Evolutionary conservation across 1,140 invertebrate species (phyloP), one percentile per base, ranked within the genome.

Genomic region (Bombyx mori): DNA sequence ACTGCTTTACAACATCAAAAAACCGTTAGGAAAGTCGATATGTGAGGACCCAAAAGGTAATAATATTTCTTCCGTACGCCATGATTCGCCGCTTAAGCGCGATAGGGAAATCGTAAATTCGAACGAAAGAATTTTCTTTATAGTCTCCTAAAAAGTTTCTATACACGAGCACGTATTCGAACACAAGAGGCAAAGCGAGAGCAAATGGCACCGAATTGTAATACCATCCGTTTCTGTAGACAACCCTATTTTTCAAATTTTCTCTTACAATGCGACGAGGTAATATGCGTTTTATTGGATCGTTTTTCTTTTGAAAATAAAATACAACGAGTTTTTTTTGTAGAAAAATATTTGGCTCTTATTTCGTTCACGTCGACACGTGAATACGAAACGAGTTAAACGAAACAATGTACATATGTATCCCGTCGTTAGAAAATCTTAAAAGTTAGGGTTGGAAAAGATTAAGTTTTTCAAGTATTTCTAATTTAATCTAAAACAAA

Each of bases 71-170:
- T 73, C 68, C 69, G 57, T 61, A 58, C 67, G 77, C 68, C 67
- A 77, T 77, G 69, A 77, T 77, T 79, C 63, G 70, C 66, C 69
- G 65, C 71, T 77, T 76, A 71, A 76, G 68, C 71, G 68, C 71
- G 71, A 78, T 77, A 79, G 71, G 66, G 68, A 79, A 81, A 77
- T 82, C 75, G 71, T 75, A 75, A 80, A 79, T 76, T 75, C 65
- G 58, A 66, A 54, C 61, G 56, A 71, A 73, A 69, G 66, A 79
- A 75, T 73, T 77, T 79, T 75, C 69, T 75, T 78, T 73, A 77
- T 74, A 70, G 66, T 71, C 65, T 68, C 66, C 70, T 67, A 74
- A 79, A 78, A 70, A 69, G 73, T 77, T 70, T 66, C 60, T 65
- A 70, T 67, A 70, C 26, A 35, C 68, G 76, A 71, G 69, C 65